Base-by-base conservation (phyloP, 2,888 invertebrate species). In the Pandemis heparana region DNA sequence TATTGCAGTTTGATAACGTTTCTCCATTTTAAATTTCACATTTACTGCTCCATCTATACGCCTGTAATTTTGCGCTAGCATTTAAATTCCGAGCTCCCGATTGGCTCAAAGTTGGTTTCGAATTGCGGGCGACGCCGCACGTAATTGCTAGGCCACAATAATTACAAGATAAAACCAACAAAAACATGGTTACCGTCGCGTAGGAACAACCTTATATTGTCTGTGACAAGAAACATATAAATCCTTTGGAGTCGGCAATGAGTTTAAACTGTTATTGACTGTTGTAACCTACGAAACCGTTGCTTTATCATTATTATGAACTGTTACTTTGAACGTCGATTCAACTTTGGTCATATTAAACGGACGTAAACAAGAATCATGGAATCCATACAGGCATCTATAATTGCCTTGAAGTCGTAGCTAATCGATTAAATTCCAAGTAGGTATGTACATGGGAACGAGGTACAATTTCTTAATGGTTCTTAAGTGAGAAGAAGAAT, bases 381-480 rank as follows among this genome's bases (percentile, higher is more conserved):
- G 64, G 60, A 74, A 59, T 41, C 60, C 69, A 64, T 64, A 79
- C 72, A 76, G 75, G 75, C 71, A 76, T 62, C 56, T 71, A 75
- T 68, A 75, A 77, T 77, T 71, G 76, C 73, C 84, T 82, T 78
- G 78, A 81, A 87, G 83, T 84, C 85, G 86, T 87, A 82, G 75
- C 87, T 74, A 89, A 89, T 89, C 83, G 84, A 89, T 89, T 89
- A 81, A 75, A 79, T 66, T 39, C n/a, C 18, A 62, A 62, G 53
- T n/a, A n/a, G n/a, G n/a, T n/a, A n/a, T n/a, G n/a, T 53, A 79
- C 82, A 78, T 77, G 78, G 81, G 83, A 88, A 87, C 85, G 83
- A 87, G 85, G 85, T 80, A 79, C 75, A 75, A 53, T 64, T 64
- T 10, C 46, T 69, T 60, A 59, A 70, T 64, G 60, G 51, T 18